phyloP scores from a whole-genome alignment of 1,140 invertebrate genomes.

The Samia ricini region DNA sequence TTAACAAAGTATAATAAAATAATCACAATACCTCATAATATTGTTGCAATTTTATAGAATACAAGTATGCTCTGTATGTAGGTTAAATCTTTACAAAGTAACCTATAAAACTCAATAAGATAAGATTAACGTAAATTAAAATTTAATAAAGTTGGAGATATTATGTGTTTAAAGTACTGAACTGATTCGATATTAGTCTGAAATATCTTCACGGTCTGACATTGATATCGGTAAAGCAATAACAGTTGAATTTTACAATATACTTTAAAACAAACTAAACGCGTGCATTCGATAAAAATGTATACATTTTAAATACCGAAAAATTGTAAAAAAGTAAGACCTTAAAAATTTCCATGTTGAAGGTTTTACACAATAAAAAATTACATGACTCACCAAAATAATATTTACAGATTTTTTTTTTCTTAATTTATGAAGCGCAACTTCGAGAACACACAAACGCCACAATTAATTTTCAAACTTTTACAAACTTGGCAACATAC shows the following conservation, averaged over 20 bases:
- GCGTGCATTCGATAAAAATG: no score
- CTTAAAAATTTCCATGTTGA: no score
- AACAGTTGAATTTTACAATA: constrained; percentile 27
- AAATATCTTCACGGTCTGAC: constrained; percentile 31
- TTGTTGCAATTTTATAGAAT: no score
- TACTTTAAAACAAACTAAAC: constrained; percentile 28
- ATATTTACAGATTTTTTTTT: neutral
- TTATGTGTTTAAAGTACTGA: neutral
- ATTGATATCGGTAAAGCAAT: constrained; percentile 36
- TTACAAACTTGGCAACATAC: constrained; percentile 16
- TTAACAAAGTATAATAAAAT: no score
- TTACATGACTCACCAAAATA: neutral
- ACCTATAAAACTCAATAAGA: neutral
- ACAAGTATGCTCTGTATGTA: no score
- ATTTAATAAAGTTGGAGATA: constrained; percentile 5
- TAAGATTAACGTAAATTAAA: neutral
- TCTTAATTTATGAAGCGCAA: neutral
- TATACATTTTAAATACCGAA: no score
- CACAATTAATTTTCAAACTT: constrained; percentile 15
- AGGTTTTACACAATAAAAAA: no score
- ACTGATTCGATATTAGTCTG: constrained; percentile 15
- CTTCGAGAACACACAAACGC: constrained; percentile 7
- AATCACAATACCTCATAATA: neutral
- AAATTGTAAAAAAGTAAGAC: no score
- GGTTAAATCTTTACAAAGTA: neutral